Conservation (phyloP, 35 echinoderm and acorn worm species). For the Stichopus chloronotus region DNA sequence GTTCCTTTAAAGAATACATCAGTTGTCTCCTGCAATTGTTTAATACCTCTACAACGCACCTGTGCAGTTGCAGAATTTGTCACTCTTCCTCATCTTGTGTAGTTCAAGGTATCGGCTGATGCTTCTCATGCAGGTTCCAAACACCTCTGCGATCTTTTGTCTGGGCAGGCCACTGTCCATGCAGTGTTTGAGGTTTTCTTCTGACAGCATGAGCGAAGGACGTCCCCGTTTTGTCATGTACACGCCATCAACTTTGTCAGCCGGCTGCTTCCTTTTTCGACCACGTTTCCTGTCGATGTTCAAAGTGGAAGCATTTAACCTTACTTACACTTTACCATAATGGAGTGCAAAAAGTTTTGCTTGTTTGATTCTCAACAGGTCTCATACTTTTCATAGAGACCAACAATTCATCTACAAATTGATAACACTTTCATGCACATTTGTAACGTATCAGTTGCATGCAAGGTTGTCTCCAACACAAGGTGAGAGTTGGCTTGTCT, state of each 20-base stretch:
- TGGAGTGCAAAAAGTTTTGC: too few species aligned
- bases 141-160: slow-evolving; percentile 43
- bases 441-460: too few species aligned
- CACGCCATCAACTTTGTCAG: not conserved
- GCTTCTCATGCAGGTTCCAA: slow-evolving; percentile 34
- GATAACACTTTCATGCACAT: too few species aligned
- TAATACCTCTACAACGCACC: not conserved
- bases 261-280: not conserved
- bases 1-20: not conserved
- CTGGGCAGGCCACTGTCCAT: slow-evolving; percentile 42
- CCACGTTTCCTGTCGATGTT: not conserved
- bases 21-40: too few species aligned
- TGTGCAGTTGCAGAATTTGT: slow-evolving; percentile 24
- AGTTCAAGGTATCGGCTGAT: slow-evolving; percentile 38
- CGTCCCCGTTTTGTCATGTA: not conserved
- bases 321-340: too few species aligned
- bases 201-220: not conserved
- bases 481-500: too few species aligned
- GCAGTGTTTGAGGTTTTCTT: slow-evolving; percentile 45
- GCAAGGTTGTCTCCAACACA: too few species aligned
- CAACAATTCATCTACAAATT: too few species aligned
- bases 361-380: too few species aligned
- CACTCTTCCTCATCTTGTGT: slow-evolving; percentile 49
- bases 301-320: too few species aligned
- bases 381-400: too few species aligned